Evolutionary conservation across 2,888 invertebrate species (phyloP), one percentile per base, ranked within the genome.

Genomic region (Euplagia quadripunctaria): DNA sequence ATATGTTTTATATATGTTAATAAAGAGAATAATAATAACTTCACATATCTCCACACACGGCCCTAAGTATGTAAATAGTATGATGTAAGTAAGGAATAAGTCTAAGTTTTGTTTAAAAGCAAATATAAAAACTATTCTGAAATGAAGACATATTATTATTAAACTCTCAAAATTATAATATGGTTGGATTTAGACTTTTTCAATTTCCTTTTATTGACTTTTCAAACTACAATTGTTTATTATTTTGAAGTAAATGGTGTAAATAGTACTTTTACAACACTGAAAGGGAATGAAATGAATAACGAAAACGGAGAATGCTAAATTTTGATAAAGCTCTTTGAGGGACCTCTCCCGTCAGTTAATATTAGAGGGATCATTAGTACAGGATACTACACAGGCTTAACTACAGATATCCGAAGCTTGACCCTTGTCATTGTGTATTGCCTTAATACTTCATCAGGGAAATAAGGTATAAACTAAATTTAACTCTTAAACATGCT

Each of bases 381-480:
- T 51, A n/a, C 17, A n/a, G 43, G 72, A 68, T 68, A 69, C 58
- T 64, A 64, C 20, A 43, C 58, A 52, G 64, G 31, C 63, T 42
- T 61, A 46, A 16, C 69, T 20, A 46, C 46, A 58, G 46, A 69
- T 69, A 61, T 70, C 64, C 41, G 51, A 12, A 14, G 61, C 55
- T 55, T 69, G 64, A 73, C 69, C 73, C 70, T 66, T 69, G 73
- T 73, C 69, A 73, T 51, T 70, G n/a, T 64, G 69, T 66, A 69
- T 73, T 73, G 70, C 43, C 14, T 43, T 66, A 65, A 64, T 68
- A 31, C 64, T 72, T 72, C 41, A 64, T 64, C 43, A 73, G 49
- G 51, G 55, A 65, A 65, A 42, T 61, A 31, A 20, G 52, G 41
- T 20, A 7, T 4, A n/a, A 42, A 49, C 17, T 1, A 64, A 42